Evolutionary conservation across 2,888 invertebrate species (phyloP).

Genomic region (Caenorhabditis afra): DNA sequence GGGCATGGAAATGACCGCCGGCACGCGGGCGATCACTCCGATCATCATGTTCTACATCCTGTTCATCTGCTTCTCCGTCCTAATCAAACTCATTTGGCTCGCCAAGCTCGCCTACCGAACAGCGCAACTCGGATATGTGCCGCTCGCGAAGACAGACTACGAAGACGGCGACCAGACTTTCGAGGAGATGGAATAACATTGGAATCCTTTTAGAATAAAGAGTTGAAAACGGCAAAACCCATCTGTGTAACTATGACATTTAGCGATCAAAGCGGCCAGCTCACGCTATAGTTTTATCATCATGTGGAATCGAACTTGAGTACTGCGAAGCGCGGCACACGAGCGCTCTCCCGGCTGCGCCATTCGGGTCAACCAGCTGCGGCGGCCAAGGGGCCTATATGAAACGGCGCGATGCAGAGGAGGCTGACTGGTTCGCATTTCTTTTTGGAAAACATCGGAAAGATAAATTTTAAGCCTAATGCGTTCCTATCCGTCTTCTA

Average conservation of each 20-base stretch:
- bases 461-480: too few relatives aligned
- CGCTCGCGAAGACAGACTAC: not conserved
- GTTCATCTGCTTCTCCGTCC: conserved; percentile 34
- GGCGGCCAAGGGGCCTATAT: not conserved
- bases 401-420: not conserved
- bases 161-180: conserved; percentile 5
- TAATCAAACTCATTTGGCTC: conserved; percentile 28
- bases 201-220: not conserved
- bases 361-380: conserved; percentile 23
- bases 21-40: not conserved
- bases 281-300: conserved; percentile 66
- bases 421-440: too few relatives aligned
- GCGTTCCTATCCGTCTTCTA: too few relatives aligned
- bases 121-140: not conserved
- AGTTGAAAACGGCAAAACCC: conserved; percentile 47
- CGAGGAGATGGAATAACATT: conserved; percentile 15
- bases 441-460: too few relatives aligned
- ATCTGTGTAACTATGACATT: conserved; percentile 73
- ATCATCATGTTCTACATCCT: conserved; percentile 31
- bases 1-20: not conserved
- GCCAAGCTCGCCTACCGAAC: not conserved
- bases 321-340: conserved; percentile 2
- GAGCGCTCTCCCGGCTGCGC: conserved; percentile 30
- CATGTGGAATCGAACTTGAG: conserved; percentile 57
- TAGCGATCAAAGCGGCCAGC: conserved; percentile 70